Conservation (phyloP, 1,140 invertebrate genomes). For the Zaprionus inermis region DNA sequence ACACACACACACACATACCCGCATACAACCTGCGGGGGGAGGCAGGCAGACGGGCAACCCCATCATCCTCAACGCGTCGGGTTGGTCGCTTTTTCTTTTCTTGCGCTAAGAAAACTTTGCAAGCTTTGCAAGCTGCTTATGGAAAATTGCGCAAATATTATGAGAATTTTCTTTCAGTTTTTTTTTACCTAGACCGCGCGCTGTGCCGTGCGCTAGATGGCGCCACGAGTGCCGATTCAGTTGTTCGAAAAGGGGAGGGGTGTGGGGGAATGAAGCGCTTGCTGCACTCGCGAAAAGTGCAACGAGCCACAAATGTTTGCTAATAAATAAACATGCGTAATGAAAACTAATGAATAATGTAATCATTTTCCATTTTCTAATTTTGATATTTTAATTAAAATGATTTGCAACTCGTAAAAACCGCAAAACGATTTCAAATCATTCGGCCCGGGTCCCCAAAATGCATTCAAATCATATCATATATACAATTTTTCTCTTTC, state of each 20-base stretch:
- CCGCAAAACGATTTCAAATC: conserved; percentile 84
- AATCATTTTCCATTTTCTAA: conserved; percentile 83
- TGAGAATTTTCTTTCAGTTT: not conserved
- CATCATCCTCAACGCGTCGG: too few relatives aligned
- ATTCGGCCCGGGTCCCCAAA: conserved; percentile 51
- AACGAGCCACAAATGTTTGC: conserved; percentile 49
- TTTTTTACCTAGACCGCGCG: not conserved
- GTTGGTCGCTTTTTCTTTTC: conserved; percentile 17
- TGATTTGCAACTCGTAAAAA: conserved; percentile 84
- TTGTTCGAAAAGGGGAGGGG: too few relatives aligned
- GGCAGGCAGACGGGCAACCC: conserved; percentile 42
- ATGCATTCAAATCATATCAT: conserved; percentile 77
- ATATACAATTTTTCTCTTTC: conserved; percentile 56
- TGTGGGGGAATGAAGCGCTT: not conserved
- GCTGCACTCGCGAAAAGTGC: conserved; percentile 23
- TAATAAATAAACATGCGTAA: conserved; percentile 81
- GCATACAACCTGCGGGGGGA: not conserved
- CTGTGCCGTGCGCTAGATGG: conserved; percentile 57
- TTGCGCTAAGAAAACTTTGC: conserved; percentile 59
- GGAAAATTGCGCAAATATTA: conserved; percentile 28
- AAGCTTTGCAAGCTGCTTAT: conserved; percentile 55
- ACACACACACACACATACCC: conserved; percentile 21
- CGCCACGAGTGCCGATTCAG: conserved; percentile 51
- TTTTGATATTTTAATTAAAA: conserved; percentile 84
- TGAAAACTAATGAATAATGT: conserved; percentile 84